Percentiles rank a stretch among this genome's conserved stretches.
These are phyloP conservation scores for Fregetta grallaria DNA, from an alignment of 2,113 vertebrate genomes.

Conservation along the genomic window DNA sequence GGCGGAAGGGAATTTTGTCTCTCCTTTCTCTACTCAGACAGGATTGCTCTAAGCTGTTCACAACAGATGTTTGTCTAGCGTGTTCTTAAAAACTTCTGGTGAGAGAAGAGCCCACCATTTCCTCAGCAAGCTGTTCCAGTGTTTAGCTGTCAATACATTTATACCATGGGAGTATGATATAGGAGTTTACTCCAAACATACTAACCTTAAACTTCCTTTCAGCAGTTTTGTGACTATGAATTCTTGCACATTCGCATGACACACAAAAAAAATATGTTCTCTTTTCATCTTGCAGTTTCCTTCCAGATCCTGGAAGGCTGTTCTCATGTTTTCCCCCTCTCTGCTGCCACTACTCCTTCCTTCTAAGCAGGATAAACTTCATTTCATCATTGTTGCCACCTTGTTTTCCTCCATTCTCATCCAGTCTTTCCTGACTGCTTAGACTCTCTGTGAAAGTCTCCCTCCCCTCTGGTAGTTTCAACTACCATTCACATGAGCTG, in stretches of 20 bases:
- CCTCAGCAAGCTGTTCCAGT: slow-evolving; percentile 6
- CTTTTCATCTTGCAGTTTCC: not conserved
- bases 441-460: not conserved
- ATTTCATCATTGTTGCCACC: not conserved
- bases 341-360: not conserved
- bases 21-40: not conserved
- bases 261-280: fast-evolving
- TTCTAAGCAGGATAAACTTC: not conserved
- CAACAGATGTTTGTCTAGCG: slow-evolving; percentile 39
- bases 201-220: not conserved
- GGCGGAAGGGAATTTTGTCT: not conserved
- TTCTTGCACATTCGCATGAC: not conserved
- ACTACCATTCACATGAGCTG: fast-evolving
- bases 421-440: not conserved
- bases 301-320: not conserved
- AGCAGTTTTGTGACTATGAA: not conserved
- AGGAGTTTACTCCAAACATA: not conserved
- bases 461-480: not conserved
- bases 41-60: slow-evolving; percentile 49
- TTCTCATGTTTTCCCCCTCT: not conserved
- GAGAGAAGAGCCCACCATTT: not conserved
- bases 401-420: not conserved
- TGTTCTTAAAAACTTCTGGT: slow-evolving; percentile 33
- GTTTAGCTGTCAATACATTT: not conserved
- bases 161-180: not conserved